Evolutionary conservation across 2,888 invertebrate genomes (phyloP), one percentile per base, ranked within the genome.

Genomic region (Drosophila lacicola): DNA sequence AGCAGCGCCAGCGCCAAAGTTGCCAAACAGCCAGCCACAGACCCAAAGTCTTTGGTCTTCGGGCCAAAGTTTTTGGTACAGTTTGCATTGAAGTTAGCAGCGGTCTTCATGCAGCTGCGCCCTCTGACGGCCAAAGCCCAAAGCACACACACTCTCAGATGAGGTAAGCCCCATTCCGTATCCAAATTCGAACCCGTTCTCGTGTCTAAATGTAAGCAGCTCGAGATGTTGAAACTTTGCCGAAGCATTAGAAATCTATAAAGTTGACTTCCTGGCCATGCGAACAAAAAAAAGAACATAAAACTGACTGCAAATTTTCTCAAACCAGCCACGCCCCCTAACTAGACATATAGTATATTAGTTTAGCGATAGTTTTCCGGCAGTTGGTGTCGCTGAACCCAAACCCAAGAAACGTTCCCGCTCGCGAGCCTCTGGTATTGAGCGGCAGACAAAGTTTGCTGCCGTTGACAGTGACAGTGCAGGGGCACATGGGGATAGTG

Each of bases 231-330:
- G 13, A 70, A 53, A 62, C 66, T 65, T 77, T 62, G 69, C 55
- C 66, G 45, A 60, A 69, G 73, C 64, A 80, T 86, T 72, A 70
- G 80, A 74, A 78, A 85, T 85, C 82, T 69, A 72, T 82, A 79
- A 83, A 86, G 78, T 88, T 86, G 71, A 81, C 71, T 82, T 77
- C 71, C 70, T 53, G 54, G 9, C 45, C 44, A 51, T 34, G 45
- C 46, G 34, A 39, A 14, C 51, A 19, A 10, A 25, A 17, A 14
- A 19, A 14, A 10, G 11, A 29, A 2, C 21, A 47, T 33, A 45
- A 63, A 63, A 19, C 46, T 45, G 39, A 36, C 65, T 45, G 4
- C 17, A 39, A 41, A 21, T 36, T 19, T 17, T n/a, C 33, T 29
- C 6, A 13, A 14, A 39, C 19, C 49, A 45, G 36, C 21, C 64